These are phyloP conservation scores for Xanthia togata DNA, from an alignment of 2,888 invertebrate genomes.

Conservation along the genomic window DNA sequence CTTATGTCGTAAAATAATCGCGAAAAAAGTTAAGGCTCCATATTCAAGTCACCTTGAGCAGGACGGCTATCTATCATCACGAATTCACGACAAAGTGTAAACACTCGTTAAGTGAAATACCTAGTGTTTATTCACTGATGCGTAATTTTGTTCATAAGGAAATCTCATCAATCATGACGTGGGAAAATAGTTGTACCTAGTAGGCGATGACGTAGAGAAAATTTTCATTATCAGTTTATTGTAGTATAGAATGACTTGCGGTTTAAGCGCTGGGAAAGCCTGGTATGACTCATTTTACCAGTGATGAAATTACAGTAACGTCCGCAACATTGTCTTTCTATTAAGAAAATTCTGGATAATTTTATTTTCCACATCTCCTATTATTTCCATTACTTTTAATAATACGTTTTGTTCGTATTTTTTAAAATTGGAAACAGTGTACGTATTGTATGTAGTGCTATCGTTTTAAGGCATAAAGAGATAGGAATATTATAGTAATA, in stretches of 20 bases:
- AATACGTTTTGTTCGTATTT: background rate
- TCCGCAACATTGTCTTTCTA: conserved; percentile 8
- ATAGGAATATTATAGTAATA: background rate
- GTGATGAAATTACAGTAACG: conserved; percentile 93
- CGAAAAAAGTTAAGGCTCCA: background rate
- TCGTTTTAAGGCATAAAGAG: background rate
- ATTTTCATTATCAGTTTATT: conserved; percentile 92
- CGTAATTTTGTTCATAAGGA: conserved; percentile 13
- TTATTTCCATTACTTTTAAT: background rate
- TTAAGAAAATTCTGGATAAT: background rate
- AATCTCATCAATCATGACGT: conserved; percentile 78
- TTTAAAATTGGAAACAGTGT: background rate
- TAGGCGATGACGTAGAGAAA: conserved; percentile 56
- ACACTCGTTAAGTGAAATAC: background rate
- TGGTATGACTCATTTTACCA: conserved; percentile 96
- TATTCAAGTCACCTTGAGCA: conserved; percentile 6
- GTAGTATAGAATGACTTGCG: conserved; percentile 94
- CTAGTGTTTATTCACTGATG: background rate
- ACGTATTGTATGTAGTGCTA: background rate
- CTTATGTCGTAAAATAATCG: background rate
- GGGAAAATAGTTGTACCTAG: conserved; percentile 42
- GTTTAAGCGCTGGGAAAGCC: conserved; percentile 94
- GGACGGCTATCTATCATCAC: conserved; percentile 6
- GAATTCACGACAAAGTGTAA: background rate
- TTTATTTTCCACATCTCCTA: background rate